Conservation (phyloP, 2,888 invertebrate species). For the Drosophila eohydei region DNA sequence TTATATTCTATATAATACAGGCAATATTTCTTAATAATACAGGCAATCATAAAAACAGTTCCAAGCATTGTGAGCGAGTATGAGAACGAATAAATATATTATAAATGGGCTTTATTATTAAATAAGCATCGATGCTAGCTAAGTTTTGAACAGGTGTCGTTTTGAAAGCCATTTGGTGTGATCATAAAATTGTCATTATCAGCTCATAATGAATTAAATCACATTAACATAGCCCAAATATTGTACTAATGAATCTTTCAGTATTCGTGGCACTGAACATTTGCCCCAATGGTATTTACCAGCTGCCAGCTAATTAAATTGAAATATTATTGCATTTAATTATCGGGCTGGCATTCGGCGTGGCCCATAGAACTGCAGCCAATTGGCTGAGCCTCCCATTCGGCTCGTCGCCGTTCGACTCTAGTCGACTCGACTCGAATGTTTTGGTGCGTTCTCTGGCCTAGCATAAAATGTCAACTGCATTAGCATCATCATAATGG, state of each 20-base stretch:
- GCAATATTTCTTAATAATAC: no score
- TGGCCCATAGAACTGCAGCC: conserved; percentile 11
- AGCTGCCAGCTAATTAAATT: conserved; percentile 76
- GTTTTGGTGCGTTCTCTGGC: conserved; percentile 49
- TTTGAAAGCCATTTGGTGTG: conserved; percentile 6
- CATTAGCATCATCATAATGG: conserved; percentile 77
- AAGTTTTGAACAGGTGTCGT: conserved; percentile 18
- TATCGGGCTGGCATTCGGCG: conserved; percentile 39
- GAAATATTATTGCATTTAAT: conserved; percentile 78
- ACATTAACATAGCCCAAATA: conserved; percentile 61
- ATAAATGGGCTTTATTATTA: not conserved
- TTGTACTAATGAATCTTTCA: conserved; percentile 56
- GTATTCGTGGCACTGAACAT: conserved; percentile 39
- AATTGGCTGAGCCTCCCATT: conserved; percentile 33
- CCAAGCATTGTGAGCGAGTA: no score
- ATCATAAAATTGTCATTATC: conserved; percentile 47
- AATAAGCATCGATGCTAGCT: not conserved
- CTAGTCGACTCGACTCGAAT: conserved; percentile 8
- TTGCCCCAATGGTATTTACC: conserved; percentile 54
- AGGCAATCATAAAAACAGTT: no score
- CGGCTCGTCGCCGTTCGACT: conserved; percentile 15
- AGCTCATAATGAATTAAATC: conserved; percentile 40
- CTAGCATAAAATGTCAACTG: conserved; percentile 77
- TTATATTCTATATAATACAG: no score
- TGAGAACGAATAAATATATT: not conserved